phyloP scores from a whole-genome alignment of 2,888 invertebrate species.

The Deilephila elpenor region DNA sequence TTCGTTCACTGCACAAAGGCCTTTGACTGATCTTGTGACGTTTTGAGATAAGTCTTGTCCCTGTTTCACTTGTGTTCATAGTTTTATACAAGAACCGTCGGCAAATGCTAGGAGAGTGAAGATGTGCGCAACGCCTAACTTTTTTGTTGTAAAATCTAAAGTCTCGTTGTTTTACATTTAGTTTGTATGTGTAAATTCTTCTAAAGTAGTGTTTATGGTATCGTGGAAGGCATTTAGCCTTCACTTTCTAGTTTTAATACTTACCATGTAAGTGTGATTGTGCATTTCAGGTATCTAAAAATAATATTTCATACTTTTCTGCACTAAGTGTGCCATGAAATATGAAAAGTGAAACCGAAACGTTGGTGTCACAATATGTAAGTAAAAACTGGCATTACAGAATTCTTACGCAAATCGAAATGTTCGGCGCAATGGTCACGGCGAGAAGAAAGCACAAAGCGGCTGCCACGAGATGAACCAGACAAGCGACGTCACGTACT shows the following conservation, averaged over 20 bases:
- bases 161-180: too few relatives aligned
- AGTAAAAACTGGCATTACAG: neutral
- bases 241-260: too few relatives aligned
- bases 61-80: neutral
- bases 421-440: conserved; percentile 47
- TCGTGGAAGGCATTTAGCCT: too few relatives aligned
- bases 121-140: too few relatives aligned
- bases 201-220: too few relatives aligned
- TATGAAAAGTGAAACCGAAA: neutral
- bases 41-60: conserved; percentile 24
- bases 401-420: conserved; percentile 53
- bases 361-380: neutral
- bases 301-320: too few relatives aligned
- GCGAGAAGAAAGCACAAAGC: conserved; percentile 63
- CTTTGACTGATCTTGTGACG: conserved; percentile 37
- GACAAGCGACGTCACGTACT: conserved; percentile 73
- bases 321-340: neutral
- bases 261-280: too few relatives aligned
- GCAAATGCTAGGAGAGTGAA: neutral
- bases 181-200: too few relatives aligned
- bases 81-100: conserved; percentile 2
- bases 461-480: conserved; percentile 57
- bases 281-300: too few relatives aligned
- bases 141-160: too few relatives aligned
- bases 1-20: conserved; percentile 64